These are phyloP conservation scores for Martes flavigula DNA, from an alignment of 2,797 vertebrate species.

Conservation along the genomic window DNA sequence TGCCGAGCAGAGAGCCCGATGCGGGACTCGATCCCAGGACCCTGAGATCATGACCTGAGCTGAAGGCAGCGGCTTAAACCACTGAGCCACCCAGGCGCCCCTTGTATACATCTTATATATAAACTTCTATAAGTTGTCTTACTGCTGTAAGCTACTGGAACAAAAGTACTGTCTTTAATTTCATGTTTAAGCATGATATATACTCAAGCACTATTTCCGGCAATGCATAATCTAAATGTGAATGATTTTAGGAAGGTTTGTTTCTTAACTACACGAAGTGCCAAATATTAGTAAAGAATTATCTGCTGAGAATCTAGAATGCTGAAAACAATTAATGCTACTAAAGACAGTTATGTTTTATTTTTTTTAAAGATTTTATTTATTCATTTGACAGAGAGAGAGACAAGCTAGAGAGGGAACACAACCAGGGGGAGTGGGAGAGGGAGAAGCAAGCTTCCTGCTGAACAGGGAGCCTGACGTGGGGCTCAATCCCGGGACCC, in stretches of 20 bases:
- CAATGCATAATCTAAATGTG: not conserved
- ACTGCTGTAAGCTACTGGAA: not conserved
- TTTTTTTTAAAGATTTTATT: too few species aligned
- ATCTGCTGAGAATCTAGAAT: constrained; percentile 5
- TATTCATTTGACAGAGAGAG: too few species aligned
- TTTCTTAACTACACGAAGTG: constrained; percentile 18
- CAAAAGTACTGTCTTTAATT: constrained; percentile 23
- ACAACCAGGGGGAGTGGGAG: too few species aligned
- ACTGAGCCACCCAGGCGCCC: too few species aligned
- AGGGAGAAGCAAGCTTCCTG: too few species aligned
- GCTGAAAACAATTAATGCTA: not conserved
- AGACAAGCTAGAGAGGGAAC: too few species aligned
- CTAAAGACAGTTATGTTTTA: not conserved
- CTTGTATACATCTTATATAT: not conserved
- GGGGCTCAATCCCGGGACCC: too few species aligned
- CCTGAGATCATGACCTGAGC: too few species aligned
- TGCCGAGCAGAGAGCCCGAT: too few species aligned
- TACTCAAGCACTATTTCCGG: not conserved
- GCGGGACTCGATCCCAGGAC: too few species aligned
- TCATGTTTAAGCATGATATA: not conserved
- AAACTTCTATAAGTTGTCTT: constrained; percentile 1
- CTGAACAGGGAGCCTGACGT: too few species aligned
- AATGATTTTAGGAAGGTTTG: not conserved
- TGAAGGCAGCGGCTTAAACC: too few species aligned
- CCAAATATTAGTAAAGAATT: not conserved